Percentiles rank a stretch among this genome's conserved stretches.
phyloP scores from a whole-genome alignment of 1,140 invertebrate species.

The Halictus rubicundus region DNA sequence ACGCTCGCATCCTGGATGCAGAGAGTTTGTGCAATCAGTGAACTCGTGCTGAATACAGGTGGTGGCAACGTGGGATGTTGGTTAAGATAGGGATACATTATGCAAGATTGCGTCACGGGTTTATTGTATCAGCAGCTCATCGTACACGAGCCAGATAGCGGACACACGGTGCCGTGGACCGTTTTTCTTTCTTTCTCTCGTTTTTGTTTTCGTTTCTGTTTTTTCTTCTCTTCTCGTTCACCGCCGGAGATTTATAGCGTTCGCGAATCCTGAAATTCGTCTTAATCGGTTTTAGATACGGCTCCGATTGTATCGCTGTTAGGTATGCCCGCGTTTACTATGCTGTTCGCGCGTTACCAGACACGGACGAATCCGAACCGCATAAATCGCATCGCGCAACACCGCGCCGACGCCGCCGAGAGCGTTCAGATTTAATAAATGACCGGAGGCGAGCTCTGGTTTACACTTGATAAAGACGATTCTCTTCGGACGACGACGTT shows the following conservation, averaged over 20 bases:
- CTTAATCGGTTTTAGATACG: slow-evolving; percentile 43
- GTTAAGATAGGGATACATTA: slow-evolving; percentile 70
- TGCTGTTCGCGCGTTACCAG: slow-evolving; percentile 22
- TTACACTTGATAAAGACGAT: slow-evolving; percentile 31
- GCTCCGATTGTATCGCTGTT: slow-evolving; percentile 40
- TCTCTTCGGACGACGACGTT: background rate
- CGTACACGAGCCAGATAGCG: slow-evolving; percentile 58
- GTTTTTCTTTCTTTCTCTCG: background rate
- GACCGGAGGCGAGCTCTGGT: slow-evolving; percentile 29
- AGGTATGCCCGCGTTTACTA: slow-evolving; percentile 35
- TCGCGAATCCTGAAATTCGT: slow-evolving; percentile 44
- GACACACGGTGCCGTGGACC: background rate
- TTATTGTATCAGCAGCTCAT: slow-evolving; percentile 77
- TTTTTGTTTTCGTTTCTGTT: too few relatives aligned
- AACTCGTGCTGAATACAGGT: slow-evolving; percentile 72
- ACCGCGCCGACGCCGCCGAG: background rate
- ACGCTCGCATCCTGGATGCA: slow-evolving; percentile 64
- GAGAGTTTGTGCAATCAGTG: slow-evolving; percentile 73
- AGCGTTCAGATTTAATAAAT: slow-evolving; percentile 41
- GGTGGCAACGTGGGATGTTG: slow-evolving; percentile 72
- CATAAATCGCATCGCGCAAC: slow-evolving; percentile 50
- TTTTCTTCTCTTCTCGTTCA: too few relatives aligned
- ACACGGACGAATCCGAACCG: slow-evolving; percentile 13
- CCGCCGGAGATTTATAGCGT: slow-evolving; percentile 35
- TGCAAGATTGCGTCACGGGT: slow-evolving; percentile 73